Percentiles rank a stretch among this genome's conserved stretches.
Conservation (phyloP, 2,113 vertebrate species). For the Dasyurus viverrinus region DNA sequence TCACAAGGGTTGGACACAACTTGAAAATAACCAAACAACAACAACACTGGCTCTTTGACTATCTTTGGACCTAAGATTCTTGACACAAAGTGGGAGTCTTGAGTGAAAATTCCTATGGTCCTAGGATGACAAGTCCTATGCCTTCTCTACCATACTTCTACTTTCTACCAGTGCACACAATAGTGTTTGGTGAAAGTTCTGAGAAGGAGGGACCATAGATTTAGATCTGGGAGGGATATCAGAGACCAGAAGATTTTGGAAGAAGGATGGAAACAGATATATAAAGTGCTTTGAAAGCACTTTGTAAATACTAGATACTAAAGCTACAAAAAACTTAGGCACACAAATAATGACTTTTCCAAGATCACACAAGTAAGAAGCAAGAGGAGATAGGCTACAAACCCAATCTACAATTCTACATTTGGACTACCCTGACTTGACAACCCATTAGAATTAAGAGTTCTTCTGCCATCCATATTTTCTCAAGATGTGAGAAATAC, state of each 20-base stretch:
- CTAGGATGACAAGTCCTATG: not conserved
- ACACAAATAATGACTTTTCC: not conserved
- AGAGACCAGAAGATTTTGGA: not conserved
- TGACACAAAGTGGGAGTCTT: not conserved
- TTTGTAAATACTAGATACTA: not conserved
- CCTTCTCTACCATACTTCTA: not conserved
- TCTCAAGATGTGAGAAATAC: not conserved
- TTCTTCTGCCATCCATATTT: not conserved
- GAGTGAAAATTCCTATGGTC: not conserved
- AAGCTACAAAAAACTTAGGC: not conserved
- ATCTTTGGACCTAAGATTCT: not conserved
- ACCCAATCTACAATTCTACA: not conserved
- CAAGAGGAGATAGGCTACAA: not conserved
- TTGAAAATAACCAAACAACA: not conserved
- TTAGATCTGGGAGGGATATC: not conserved
- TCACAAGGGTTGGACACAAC: not conserved
- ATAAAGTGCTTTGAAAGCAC: not conserved
- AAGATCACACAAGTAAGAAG: not conserved
- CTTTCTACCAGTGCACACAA: not conserved
- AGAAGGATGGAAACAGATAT: not conserved
- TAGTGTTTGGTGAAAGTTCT: not conserved
- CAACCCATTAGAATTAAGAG: not conserved
- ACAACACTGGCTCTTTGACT: not conserved
- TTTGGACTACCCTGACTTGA: not conserved
- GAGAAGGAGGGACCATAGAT: not conserved